Conservation (phyloP, 2,888 invertebrate species). For the Pantelozetes paolii region DNA sequence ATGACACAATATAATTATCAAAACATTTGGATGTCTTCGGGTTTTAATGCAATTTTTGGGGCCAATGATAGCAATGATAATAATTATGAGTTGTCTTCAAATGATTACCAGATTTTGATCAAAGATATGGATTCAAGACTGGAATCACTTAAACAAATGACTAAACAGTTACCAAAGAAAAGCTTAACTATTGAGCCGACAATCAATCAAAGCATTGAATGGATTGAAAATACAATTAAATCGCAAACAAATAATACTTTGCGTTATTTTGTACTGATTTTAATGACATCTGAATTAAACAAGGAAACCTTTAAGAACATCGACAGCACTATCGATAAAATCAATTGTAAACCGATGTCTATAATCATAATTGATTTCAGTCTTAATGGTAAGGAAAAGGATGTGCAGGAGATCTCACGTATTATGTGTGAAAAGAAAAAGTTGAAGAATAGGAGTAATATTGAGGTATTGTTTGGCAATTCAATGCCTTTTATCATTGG, state of each 20-base stretch:
- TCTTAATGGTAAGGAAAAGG: neutral
- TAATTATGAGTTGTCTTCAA: neutral
- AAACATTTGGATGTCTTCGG: neutral
- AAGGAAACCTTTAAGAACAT: neutral
- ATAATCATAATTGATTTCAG: neutral
- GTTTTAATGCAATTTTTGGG: neutral
- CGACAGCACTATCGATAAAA: neutral
- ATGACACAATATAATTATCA: neutral
- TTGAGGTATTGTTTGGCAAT: neutral
- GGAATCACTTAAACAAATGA: neutral
- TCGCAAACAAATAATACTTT: neutral
- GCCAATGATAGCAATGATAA: neutral
- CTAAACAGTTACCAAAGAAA: neutral
- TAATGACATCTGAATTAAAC: neutral
- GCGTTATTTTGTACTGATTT: neutral
- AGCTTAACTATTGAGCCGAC: neutral
- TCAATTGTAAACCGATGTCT: neutral
- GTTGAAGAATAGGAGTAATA: neutral
- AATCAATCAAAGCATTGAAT: neutral
- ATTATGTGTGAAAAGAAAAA: neutral
- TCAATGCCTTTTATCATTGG: neutral
- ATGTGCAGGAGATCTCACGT: neutral
- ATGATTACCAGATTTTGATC: neutral
- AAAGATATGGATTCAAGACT: neutral
- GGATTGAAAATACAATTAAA: neutral